Conservation (phyloP, 2,888 invertebrate species). For the Platycheirus albimanus region DNA sequence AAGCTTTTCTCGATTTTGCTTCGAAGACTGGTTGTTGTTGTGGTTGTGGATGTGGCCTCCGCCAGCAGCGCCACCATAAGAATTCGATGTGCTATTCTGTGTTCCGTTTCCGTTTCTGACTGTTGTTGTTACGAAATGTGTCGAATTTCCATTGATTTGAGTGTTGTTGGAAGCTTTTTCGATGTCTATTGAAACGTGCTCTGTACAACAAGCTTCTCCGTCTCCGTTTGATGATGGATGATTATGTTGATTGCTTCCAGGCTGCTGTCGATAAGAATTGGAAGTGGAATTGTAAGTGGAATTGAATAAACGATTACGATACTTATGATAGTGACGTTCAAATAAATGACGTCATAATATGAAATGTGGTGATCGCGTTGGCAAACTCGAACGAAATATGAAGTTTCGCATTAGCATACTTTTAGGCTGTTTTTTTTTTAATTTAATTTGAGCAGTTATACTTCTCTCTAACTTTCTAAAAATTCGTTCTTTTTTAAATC, state of each 20-base stretch:
- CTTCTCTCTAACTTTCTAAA: constrained; percentile 24
- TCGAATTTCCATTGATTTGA: constrained; percentile 65
- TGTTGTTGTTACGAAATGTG: constrained; percentile 50
- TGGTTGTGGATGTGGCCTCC: constrained; percentile 34
- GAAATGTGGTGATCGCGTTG: constrained; percentile 77
- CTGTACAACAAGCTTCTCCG: constrained; percentile 45
- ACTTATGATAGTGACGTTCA: constrained; percentile 77
- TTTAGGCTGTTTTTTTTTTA: constrained; percentile 59
- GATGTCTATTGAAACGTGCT: constrained; percentile 76
- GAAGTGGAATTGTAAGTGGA: constrained; percentile 60
- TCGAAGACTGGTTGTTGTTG: constrained; percentile 42
- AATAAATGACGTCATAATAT: constrained; percentile 79
- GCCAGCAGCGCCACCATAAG: constrained; percentile 28
- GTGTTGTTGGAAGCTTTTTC: constrained; percentile 72
- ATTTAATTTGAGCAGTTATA: neutral
- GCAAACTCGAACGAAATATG: constrained; percentile 78
- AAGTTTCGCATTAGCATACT: constrained; percentile 79
- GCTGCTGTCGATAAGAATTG: constrained; percentile 74
- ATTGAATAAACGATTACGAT: constrained; percentile 77
- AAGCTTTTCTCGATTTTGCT: constrained; percentile 54
- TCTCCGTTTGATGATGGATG: constrained; percentile 14
- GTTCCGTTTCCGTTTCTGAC: constrained; percentile 73
- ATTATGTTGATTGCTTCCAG: constrained; percentile 28
- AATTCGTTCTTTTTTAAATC: neutral
- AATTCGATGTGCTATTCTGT: constrained; percentile 14